phyloP scores from a whole-genome alignment of 1,140 invertebrate species.

The Drosophila sucinea region DNA sequence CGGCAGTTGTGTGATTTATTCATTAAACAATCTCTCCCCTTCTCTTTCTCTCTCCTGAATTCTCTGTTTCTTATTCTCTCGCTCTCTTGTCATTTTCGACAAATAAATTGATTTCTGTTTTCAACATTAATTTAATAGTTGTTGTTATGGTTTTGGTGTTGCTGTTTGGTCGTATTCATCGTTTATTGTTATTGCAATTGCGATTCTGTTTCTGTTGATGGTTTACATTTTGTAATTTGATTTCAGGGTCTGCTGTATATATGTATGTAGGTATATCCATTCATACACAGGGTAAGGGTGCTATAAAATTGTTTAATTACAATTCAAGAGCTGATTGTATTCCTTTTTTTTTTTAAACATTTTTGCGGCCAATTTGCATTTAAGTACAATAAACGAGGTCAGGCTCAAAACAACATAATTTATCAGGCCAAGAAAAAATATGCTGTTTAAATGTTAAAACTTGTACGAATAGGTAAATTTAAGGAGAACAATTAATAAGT shows the following conservation, averaged over 20 bases:
- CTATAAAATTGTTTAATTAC: constrained; percentile 58
- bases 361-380: constrained; percentile 51
- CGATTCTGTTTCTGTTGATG: constrained; percentile 31
- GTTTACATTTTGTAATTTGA: constrained; percentile 60
- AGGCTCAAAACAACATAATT: neutral
- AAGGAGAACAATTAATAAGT: too few relatives aligned
- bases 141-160: constrained; percentile 44
- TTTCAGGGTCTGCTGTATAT: constrained; percentile 32
- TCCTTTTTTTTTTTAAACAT: constrained; percentile 26
- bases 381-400: constrained; percentile 11
- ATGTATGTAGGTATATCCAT: neutral
- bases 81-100: constrained; percentile 55
- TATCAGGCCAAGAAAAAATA: neutral
- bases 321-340: constrained; percentile 31
- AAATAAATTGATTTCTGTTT: constrained; percentile 64
- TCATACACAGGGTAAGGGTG: constrained; percentile 11
- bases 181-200: constrained; percentile 56
- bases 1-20: constrained; percentile 48
- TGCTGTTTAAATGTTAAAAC: too few relatives aligned
- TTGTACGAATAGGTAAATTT: too few relatives aligned
- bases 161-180: constrained; percentile 26
- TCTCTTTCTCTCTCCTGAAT: neutral
- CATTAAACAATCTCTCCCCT: constrained; percentile 45
- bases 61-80: constrained; percentile 11
- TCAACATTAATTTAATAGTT: constrained; percentile 63